A percentile compares a stretch with the other conserved stretches of the same genome.
phyloP scores from a whole-genome alignment of 2,113 vertebrate genomes.

The Oreochromis spilurus region DNA sequence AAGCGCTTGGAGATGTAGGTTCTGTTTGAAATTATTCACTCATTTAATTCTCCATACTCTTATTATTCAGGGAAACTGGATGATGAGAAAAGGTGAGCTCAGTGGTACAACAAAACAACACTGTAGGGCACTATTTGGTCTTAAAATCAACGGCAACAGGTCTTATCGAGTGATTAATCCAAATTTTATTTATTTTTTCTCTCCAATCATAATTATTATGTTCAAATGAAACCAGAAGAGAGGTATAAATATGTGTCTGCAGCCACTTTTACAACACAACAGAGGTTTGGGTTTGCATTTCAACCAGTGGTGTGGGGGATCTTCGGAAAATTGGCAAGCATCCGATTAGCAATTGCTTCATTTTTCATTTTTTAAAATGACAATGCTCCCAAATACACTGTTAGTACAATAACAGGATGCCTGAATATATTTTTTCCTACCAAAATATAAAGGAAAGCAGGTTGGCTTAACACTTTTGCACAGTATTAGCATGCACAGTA shows the following conservation, averaged over 20 bases:
- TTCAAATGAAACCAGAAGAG: neutral
- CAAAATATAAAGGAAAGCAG: neutral
- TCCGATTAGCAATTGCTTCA: neutral
- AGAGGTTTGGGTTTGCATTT: neutral
- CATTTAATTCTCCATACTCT: neutral
- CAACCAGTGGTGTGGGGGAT: neutral
- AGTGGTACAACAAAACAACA: neutral
- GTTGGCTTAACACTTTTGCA: neutral
- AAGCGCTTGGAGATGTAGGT: neutral
- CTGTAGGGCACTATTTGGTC: neutral
- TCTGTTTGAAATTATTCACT: neutral
- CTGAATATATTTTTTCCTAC: neutral
- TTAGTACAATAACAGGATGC: neutral
- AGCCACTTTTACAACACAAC: neutral
- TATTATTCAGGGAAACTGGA: neutral
- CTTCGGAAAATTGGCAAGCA: neutral
- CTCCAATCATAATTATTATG: neutral
- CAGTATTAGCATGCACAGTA: neutral
- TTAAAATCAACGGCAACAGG: neutral
- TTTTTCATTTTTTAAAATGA: neutral
- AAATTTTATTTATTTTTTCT: neutral
- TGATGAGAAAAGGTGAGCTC: neutral
- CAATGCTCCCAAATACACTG: neutral
- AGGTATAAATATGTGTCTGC: neutral
- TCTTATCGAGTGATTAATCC: neutral